phyloP scores from a whole-genome alignment of 2,888 invertebrate species.

The Sericinus montela region DNA sequence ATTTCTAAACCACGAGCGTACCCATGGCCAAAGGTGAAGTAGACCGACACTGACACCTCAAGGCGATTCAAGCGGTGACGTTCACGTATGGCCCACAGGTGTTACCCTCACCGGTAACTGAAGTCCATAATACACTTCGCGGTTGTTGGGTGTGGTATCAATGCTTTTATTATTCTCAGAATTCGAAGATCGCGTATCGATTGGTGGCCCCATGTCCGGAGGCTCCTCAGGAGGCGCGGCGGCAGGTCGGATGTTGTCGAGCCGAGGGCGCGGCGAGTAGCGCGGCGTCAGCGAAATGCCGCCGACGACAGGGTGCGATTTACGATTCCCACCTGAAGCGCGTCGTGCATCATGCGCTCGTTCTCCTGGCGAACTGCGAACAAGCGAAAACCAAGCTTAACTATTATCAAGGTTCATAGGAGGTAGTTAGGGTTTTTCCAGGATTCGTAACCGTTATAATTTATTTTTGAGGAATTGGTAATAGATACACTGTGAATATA shows the following conservation, averaged over 20 bases:
- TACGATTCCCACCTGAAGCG: slow-evolving; percentile 81
- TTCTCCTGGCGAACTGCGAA: slow-evolving; percentile 92
- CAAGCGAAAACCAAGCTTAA: slow-evolving; percentile 57
- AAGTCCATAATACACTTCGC: slow-evolving; percentile 20
- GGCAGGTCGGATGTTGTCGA: slow-evolving; percentile 66
- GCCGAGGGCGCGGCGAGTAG: slow-evolving; percentile 71
- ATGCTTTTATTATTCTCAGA: slow-evolving; percentile 2
- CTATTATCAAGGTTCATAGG: slow-evolving; percentile 28
- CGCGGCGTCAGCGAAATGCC: slow-evolving; percentile 77
- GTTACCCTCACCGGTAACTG: slow-evolving; percentile 36
- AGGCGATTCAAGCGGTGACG: slow-evolving; percentile 22
- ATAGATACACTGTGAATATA: no score
- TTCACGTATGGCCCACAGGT: slow-evolving; percentile 44
- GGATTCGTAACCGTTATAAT: slow-evolving; percentile 23
- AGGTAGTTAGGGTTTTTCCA: slow-evolving; percentile 28
- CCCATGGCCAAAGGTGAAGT: neutral
- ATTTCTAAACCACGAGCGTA: neutral
- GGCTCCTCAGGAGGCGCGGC: slow-evolving; percentile 70
- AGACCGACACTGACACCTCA: neutral
- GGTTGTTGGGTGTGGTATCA: slow-evolving; percentile 24
- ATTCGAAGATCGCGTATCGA: slow-evolving; percentile 23
- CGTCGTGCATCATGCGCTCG: slow-evolving; percentile 90
- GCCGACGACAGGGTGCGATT: slow-evolving; percentile 78
- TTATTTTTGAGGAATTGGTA: neutral
- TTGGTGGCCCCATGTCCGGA: slow-evolving; percentile 37